Percentiles rank a stretch among this genome's conserved stretches.
phyloP scores from a whole-genome alignment of 2,797 vertebrate genomes.

The Halcyon smyrnensis region DNA sequence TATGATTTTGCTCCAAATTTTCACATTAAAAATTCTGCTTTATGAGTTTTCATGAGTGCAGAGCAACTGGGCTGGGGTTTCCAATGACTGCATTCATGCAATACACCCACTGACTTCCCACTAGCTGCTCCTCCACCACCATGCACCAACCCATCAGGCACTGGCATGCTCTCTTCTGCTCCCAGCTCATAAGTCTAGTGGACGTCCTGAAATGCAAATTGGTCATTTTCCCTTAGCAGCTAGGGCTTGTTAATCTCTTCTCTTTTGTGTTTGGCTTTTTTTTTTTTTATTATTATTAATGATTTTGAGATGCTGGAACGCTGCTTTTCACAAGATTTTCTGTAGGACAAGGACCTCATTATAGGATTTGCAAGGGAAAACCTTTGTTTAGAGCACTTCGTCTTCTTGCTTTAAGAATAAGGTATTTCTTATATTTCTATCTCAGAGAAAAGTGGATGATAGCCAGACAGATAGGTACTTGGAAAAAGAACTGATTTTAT shows the following conservation, averaged over 20 bases:
- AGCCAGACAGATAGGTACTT: conserved; percentile 1
- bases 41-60: not conserved
- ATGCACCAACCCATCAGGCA: not conserved
- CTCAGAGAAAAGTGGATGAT: not conserved
- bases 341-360: not conserved
- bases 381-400: not conserved
- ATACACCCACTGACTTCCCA: not conserved
- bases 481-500: conserved; percentile 46
- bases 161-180: not conserved
- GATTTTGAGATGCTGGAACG: not conserved
- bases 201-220: not conserved
- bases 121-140: not conserved
- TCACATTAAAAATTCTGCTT: not conserved
- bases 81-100: accelerated
- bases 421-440: conserved; percentile 7
- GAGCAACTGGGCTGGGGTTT: accelerated
- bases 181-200: accelerated
- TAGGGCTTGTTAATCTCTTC: not conserved
- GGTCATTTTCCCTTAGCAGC: accelerated
- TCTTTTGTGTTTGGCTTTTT: not conserved
- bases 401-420: not conserved
- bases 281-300: not conserved
- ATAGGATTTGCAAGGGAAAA: not conserved
- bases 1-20: not conserved
- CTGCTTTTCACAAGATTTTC: not conserved